phyloP scores from a whole-genome alignment of 2,113 vertebrate species.

The Nicator chloris region DNA sequence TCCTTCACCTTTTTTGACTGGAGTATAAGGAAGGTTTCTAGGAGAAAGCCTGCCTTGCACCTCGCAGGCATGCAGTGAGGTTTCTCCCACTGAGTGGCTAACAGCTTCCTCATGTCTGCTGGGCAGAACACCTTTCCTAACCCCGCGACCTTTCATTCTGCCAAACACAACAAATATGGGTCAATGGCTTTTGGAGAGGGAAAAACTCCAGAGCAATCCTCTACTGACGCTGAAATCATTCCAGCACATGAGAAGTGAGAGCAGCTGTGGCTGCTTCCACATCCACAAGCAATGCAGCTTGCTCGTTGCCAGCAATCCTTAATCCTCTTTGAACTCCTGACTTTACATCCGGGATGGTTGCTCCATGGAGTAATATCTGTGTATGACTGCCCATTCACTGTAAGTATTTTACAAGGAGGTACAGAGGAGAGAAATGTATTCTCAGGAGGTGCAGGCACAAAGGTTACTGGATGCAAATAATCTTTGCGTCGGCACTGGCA shows the following conservation, averaged over 20 bases:
- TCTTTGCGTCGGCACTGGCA: neutral
- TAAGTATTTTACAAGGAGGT: slow-evolving; percentile 11
- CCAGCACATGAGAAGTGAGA: slow-evolving; percentile 30
- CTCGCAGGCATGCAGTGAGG: neutral
- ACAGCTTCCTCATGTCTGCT: neutral
- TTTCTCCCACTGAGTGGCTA: neutral
- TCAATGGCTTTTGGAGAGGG: slow-evolving; percentile 5
- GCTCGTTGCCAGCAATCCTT: slow-evolving; percentile 19
- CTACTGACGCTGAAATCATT: slow-evolving; percentile 21
- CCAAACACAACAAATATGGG: slow-evolving; percentile 11
- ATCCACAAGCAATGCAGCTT: slow-evolving; percentile 13
- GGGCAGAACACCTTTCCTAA: neutral
- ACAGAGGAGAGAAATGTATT: neutral
- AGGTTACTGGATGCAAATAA: slow-evolving; percentile 27
- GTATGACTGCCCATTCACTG: slow-evolving; percentile 24
- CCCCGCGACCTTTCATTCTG: neutral
- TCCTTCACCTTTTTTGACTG: neutral
- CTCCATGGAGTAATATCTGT: slow-evolving; percentile 40
- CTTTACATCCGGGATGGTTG: slow-evolving; percentile 28
- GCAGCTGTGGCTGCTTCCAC: slow-evolving; percentile 57
- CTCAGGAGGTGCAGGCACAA: slow-evolving; percentile 5
- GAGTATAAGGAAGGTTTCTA: neutral
- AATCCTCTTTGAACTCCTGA: slow-evolving; percentile 62
- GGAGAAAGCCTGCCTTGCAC: neutral
- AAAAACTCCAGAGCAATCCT: neutral